Percentiles rank a stretch among this genome's conserved stretches.
Conservation (phyloP, 2,797 vertebrate species). For the Percopsis omiscomaycus region DNA sequence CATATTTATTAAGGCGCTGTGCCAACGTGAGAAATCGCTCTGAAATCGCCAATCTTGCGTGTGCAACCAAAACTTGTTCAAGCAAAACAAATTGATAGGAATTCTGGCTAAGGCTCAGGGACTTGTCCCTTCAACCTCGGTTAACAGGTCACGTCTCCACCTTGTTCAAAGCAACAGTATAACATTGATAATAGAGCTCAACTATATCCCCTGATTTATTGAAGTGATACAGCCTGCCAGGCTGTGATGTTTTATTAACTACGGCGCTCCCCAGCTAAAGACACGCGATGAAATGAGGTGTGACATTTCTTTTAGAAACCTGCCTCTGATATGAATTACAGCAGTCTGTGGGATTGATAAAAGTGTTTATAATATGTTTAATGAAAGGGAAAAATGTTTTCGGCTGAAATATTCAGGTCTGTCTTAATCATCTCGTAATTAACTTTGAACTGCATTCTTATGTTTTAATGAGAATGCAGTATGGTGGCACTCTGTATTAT, state of each 20-base stretch:
- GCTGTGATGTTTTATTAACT: constrained; percentile 28
- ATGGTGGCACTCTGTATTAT: background rate
- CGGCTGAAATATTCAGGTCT: constrained; percentile 23
- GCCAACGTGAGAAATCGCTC: too few species aligned
- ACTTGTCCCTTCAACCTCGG: background rate
- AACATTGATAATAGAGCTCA: constrained; percentile 21
- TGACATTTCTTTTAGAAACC: constrained; percentile 24
- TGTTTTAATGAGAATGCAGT: constrained; percentile 1
- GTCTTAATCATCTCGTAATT: constrained; percentile 10
- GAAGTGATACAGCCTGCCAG: constrained; percentile 5
- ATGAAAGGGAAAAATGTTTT: constrained; percentile 14
- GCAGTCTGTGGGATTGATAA: constrained; percentile 14
- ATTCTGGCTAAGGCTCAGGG: background rate
- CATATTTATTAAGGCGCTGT: too few species aligned
- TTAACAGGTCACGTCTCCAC: constrained; percentile 3
- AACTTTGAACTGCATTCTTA: background rate
- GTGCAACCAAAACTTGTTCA: too few species aligned
- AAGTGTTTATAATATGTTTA: constrained; percentile 16
- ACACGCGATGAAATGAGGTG: constrained; percentile 30
- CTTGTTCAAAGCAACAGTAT: constrained; percentile 8
- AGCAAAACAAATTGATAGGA: too few species aligned
- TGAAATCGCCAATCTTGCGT: too few species aligned
- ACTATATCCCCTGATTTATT: constrained; percentile 23
- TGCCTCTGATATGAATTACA: constrained; percentile 19
- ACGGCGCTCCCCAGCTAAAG: constrained; percentile 10